A percentile compares a stretch with the other conserved stretches of the same genome.
These are phyloP conservation scores for Dryobota labecula DNA, from an alignment of 2,888 invertebrate genomes.

Conservation along the genomic window DNA sequence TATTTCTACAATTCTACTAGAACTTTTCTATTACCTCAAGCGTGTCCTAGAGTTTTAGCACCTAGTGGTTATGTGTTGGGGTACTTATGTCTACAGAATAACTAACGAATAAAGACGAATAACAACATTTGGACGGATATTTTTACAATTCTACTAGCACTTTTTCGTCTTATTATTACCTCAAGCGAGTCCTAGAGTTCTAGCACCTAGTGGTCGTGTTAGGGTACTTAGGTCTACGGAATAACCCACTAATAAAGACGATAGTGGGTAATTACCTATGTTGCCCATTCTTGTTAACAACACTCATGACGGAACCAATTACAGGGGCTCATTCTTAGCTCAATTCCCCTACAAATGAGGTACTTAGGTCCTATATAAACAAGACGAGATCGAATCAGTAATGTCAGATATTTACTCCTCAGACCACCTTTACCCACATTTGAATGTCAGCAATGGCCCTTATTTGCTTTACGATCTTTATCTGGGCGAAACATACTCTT, in stretches of 20 bases:
- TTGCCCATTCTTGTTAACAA: slow-evolving; percentile 42
- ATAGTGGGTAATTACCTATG: slow-evolving; percentile 18
- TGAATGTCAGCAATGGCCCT: slow-evolving; percentile 23
- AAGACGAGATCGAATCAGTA: slow-evolving; percentile 37
- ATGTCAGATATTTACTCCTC: slow-evolving; percentile 34
- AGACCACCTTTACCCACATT: slow-evolving; percentile 32
- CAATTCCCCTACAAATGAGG: slow-evolving; percentile 33
- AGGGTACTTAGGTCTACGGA: slow-evolving; percentile 5
- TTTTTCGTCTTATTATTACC: slow-evolving; percentile 16
- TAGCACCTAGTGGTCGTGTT: not conserved
- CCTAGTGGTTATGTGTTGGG: no score
- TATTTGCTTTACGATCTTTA: slow-evolving; percentile 21
- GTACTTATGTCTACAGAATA: no score
- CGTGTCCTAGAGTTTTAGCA: no score
- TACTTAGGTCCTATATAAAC: slow-evolving; percentile 39
- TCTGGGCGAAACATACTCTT: not conserved
- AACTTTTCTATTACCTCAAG: no score
- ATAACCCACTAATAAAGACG: slow-evolving; percentile 34
- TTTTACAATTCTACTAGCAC: slow-evolving; percentile 11
- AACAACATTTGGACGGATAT: slow-evolving; percentile 21
- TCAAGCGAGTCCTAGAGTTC: not conserved
- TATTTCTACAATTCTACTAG: no score
- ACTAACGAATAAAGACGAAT: not conserved
- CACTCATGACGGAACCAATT: slow-evolving; percentile 45
- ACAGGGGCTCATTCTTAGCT: slow-evolving; percentile 30